These are phyloP conservation scores for Trissolcus brochymenae DNA, from an alignment of 2,888 invertebrate species.

Conservation along the genomic window DNA sequence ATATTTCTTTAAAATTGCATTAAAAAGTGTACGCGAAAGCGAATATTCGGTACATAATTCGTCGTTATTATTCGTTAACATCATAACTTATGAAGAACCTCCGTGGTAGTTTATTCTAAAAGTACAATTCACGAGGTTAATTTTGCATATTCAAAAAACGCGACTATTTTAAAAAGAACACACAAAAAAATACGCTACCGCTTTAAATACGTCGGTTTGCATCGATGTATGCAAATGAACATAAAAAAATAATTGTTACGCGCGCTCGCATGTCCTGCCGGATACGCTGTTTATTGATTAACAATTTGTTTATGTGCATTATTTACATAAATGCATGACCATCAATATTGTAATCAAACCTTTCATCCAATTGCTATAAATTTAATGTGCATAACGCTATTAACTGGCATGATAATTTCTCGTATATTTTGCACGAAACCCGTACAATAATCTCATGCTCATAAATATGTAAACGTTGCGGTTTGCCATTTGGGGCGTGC, in stretches of 20 bases:
- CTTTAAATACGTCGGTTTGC: neutral
- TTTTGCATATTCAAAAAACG: too few relatives aligned
- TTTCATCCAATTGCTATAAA: slow-evolving; percentile 43
- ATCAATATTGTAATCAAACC: slow-evolving; percentile 43
- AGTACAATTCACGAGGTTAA: too few relatives aligned
- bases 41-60: too few relatives aligned
- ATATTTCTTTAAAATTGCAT: too few relatives aligned
- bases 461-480: slow-evolving; percentile 53
- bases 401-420: slow-evolving; percentile 46
- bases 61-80: too few relatives aligned
- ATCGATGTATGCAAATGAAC: slow-evolving; percentile 3
- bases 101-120: too few relatives aligned
- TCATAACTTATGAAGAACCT: too few relatives aligned
- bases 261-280: neutral
- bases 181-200: neutral
- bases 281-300: slow-evolving; percentile 19
- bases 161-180: neutral
- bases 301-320: slow-evolving; percentile 31
- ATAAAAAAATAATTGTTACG: slow-evolving; percentile 1
- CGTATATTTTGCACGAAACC: slow-evolving; percentile 37
- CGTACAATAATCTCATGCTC: slow-evolving; percentile 49
- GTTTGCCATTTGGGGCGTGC: slow-evolving; percentile 52
- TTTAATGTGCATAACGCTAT: slow-evolving; percentile 42
- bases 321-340: slow-evolving; percentile 24
- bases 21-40: too few relatives aligned